Base-by-base conservation (phyloP, 2,888 invertebrate genomes). In the Temnothorax rugatulus region DNA sequence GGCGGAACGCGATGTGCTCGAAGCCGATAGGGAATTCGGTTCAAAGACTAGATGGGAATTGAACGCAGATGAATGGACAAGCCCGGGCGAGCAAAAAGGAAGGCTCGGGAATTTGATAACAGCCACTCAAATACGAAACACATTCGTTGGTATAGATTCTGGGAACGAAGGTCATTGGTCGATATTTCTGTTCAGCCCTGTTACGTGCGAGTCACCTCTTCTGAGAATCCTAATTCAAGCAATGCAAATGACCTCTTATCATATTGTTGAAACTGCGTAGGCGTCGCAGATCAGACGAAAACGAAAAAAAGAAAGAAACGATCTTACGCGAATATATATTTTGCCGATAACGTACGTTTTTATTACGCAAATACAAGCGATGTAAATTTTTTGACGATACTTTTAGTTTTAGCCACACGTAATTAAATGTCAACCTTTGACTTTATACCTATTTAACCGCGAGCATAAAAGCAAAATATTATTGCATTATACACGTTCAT, bases 1-100 rank as follows among this genome's bases (percentile, higher is more conserved):
- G 66, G 8, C 54, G 54, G 44, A 66, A 77, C 41, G 41, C 41
- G 41, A 41, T 50, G 29, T 68, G 77, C 29, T n/a, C 68, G 54
- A 77, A 77, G n/a, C n/a, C 41, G 68, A 77, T 68, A 57, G 68
- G 66, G 54, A 18, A 77, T 66, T 54, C 34, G 15, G n/a, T 68
- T 77, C 77, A 77, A 77, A 64, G 76, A 64, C 41, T 66, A 29
- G 54, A 77, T 66, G 77, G 77, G 54, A 44, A 68, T 54, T 68
- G 41, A 66, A 66, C 41, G 77, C 54, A 66, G 29, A 77, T 34
- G 54, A 77, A 77, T 77, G 41, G 66, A 41, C 52, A 66, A 41
- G 54, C 29, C n/a, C 54, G 68, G 15, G 2, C 52, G 66, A 59
- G 29, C 41, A 38, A 54, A 66, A 66, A 66, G 29, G n/a, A 52